Evolutionary conservation across 1,140 invertebrate species (phyloP), one percentile per base, ranked within the genome.

Genomic region (Trichonephila clavipes): DNA sequence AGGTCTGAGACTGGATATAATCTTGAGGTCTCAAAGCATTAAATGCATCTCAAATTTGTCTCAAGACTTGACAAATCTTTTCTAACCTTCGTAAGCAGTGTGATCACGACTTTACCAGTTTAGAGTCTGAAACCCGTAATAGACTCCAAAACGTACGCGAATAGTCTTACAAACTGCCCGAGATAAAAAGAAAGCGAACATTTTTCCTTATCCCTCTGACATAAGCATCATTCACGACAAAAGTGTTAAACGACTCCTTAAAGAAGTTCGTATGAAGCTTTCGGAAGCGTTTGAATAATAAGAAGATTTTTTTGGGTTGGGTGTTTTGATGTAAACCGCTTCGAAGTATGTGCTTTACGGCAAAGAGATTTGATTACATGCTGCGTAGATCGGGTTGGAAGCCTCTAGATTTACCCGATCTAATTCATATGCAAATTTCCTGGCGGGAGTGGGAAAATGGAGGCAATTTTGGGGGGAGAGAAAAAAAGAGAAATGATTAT

Each of bases 381-480:
- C 24, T 24, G 16, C 10, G 62, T 58, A 28, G 85, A 87, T 62
- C 18, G 21, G 59, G 58, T 19, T 34, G 44, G 87, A 89, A 69
- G 34, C 44, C 21, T 72, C 34, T 62, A 24, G 40, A 51, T 40
- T 69, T 88, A 88, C 34, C 51, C 14, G 66, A 89, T 72, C 40
- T 89, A 58, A 89, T 89, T 89, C 87, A 89, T 51, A 89, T 89
- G 87, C 87, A 89, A 89, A 89, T 89, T 72, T 89, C n/a, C 66
- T 89, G 44, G 28, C 66, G 64, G 24, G 12, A 19, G 62, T 44
- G 77, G n/a, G 16, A 40, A 89, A 89, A 87, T 24, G 21, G 66
- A 51, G 19, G 44, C 34, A 16, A 72, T 21, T 72, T 72, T 72
- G 19, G 51, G 64, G 21, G 12, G n/a, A n/a, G n/a, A 21, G 28